A percentile compares a stretch with the other conserved stretches of the same genome.
phyloP scores from a whole-genome alignment of 2,888 invertebrate genomes.

The Arrhopalites spinosus region DNA sequence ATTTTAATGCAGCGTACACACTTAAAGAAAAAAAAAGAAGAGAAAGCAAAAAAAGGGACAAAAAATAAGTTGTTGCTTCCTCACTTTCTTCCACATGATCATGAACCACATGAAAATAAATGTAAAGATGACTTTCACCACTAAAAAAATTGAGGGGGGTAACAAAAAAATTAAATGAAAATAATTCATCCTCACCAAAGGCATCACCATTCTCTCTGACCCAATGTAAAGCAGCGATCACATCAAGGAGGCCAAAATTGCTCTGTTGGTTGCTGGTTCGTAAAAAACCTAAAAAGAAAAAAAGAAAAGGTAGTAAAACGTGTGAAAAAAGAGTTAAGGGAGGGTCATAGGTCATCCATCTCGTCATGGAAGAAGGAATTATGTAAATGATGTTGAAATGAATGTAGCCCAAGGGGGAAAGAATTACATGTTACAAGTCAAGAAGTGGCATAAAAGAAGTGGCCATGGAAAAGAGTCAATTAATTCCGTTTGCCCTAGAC shows the following conservation, averaged over 20 bases:
- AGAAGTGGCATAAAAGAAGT: not conserved
- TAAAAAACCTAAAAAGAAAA: slow-evolving; percentile 72
- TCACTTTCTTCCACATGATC: no score
- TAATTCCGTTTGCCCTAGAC: not conserved
- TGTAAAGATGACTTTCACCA: no score
- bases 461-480: slow-evolving; percentile 1
- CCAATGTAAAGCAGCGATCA: slow-evolving; percentile 96
- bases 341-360: not conserved
- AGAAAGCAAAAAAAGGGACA: not conserved
- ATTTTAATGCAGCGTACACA: no score
- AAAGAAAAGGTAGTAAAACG: not conserved
- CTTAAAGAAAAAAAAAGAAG: no score
- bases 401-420: slow-evolving; percentile 23
- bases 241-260: slow-evolving; percentile 89
- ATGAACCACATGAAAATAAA: no score
- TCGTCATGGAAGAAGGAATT: slow-evolving; percentile 23
- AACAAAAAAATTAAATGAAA: no score
- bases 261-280: slow-evolving; percentile 90
- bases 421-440: slow-evolving; percentile 15
- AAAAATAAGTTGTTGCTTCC: not conserved
- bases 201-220: slow-evolving; percentile 80
- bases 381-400: slow-evolving; percentile 26
- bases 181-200: no score
- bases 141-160: no score
- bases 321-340: not conserved